Conservation (phyloP, 2,797 vertebrate genomes). For the Mormyrops attenuatus region DNA sequence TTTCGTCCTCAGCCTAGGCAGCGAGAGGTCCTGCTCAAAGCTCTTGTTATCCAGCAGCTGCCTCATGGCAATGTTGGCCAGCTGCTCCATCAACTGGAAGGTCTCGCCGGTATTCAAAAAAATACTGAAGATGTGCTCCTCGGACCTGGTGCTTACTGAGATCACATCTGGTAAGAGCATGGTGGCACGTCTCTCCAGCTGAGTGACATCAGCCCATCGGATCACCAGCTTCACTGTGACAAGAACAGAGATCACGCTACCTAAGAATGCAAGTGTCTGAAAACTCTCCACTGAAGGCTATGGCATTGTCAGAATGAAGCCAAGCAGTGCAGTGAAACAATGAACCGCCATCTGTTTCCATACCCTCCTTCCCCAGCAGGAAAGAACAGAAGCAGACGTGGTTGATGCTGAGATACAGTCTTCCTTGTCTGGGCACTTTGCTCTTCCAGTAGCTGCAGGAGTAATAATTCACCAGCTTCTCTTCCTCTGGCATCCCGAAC, state of each 20-base stretch:
- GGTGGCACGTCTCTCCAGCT: constrained; percentile 89
- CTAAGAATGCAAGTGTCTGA: background rate
- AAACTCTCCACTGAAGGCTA: background rate
- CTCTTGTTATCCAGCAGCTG: constrained; percentile 96
- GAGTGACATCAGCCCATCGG: constrained; percentile 95
- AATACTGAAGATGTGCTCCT: constrained; percentile 88
- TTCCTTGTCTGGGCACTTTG: constrained; percentile 90
- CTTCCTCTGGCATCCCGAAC: constrained; percentile 94
- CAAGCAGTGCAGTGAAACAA: background rate
- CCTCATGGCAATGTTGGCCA: constrained; percentile 96
- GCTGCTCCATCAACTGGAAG: constrained; percentile 94
- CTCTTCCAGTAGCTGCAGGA: constrained; percentile 99
- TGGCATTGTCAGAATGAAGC: background rate
- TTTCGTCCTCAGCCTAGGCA: constrained; percentile 94
- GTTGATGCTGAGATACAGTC: constrained; percentile 99
- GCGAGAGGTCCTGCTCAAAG: constrained; percentile 88
- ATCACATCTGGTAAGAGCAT: constrained; percentile 86
- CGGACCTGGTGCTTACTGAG: constrained; percentile 86
- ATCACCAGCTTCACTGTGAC: constrained; percentile 83
- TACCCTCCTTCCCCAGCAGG: constrained; percentile 93
- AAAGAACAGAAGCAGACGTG: constrained; percentile 97
- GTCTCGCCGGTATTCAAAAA: constrained; percentile 96
- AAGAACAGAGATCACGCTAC: background rate
- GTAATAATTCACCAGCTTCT: constrained; percentile 96
- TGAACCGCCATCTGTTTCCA: background rate